These are phyloP conservation scores for Torymus auratus DNA, from an alignment of 2,888 invertebrate species.

Conservation along the genomic window DNA sequence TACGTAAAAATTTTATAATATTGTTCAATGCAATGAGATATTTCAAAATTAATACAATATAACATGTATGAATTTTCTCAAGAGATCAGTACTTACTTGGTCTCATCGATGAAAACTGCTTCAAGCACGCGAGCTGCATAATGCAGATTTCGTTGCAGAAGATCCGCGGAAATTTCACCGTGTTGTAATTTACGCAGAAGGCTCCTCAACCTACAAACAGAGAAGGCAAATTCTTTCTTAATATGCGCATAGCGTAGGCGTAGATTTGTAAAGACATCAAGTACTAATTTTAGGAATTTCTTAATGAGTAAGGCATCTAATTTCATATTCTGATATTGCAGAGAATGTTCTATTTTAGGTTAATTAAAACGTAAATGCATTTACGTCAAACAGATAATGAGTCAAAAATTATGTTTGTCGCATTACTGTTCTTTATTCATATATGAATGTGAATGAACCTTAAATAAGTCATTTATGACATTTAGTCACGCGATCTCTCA, in stretches of 20 bases:
- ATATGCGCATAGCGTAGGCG: background rate
- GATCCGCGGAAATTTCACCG: conserved; percentile 92
- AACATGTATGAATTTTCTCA: no score
- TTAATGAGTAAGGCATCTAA: background rate
- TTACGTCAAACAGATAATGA: no score
- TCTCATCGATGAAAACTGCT: conserved; percentile 94
- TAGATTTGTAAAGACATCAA: no score
- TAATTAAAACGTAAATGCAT: no score
- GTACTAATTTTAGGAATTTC: background rate
- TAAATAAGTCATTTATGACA: no score
- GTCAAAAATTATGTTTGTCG: no score
- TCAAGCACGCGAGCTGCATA: conserved; percentile 95
- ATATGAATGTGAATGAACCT: no score
- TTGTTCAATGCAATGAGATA: no score
- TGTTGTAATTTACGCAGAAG: conserved; percentile 91
- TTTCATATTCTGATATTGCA: background rate
- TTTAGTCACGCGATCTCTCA: no score
- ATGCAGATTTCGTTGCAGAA: conserved; percentile 93
- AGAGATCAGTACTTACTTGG: conserved; percentile 84
- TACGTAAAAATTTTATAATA: no score
- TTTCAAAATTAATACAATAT: no score
- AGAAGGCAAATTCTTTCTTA: conserved; percentile 50
- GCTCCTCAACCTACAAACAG: conserved; percentile 87
- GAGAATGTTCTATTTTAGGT: background rate
- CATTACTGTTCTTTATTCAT: no score